phyloP scores from a whole-genome alignment of 2,888 invertebrate species.

The Coleophora flavipennella region DNA sequence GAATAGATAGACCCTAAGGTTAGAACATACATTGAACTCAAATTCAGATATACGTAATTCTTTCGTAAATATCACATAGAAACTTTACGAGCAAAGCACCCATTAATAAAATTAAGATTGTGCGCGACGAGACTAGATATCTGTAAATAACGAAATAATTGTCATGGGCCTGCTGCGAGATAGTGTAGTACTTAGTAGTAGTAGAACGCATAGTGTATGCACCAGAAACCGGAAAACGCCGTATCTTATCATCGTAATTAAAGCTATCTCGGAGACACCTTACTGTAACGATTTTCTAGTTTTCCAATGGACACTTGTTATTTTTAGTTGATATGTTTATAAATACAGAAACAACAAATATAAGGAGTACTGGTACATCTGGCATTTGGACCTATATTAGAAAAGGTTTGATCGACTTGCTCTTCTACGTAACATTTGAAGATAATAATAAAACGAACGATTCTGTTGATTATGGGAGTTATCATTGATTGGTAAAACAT shows the following conservation, averaged over 20 bases:
- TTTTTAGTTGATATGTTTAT: conserved; percentile 28
- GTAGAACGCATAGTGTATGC: conserved; percentile 6
- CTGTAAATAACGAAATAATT: conserved; percentile 41
- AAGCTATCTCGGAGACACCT: conserved; percentile 46
- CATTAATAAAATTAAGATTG: conserved; percentile 50
- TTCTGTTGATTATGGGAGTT: no score
- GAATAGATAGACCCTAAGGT: conserved; percentile 35
- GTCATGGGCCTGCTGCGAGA: conserved; percentile 49
- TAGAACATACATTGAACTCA: conserved; percentile 35
- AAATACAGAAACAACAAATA: not conserved
- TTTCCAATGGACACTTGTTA: conserved; percentile 12
- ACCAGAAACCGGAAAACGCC: conserved; percentile 19
- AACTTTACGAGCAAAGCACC: conserved; percentile 60
- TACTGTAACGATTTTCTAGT: conserved; percentile 16
- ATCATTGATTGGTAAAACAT: no score
- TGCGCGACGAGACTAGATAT: conserved; percentile 68
- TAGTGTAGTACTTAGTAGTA: no score
- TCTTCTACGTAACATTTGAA: conserved; percentile 25
- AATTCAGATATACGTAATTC: conserved; percentile 36
- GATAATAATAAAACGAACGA: conserved; percentile 27
- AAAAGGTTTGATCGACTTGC: conserved; percentile 28
- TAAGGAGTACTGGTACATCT: not conserved
- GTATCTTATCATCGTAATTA: conserved; percentile 37
- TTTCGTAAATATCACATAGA: conserved; percentile 56
- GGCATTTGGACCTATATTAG: conserved; percentile 15